Evolutionary conservation across 2,797 vertebrate genomes (phyloP).

Genomic region (Glossophaga mutica): DNA sequence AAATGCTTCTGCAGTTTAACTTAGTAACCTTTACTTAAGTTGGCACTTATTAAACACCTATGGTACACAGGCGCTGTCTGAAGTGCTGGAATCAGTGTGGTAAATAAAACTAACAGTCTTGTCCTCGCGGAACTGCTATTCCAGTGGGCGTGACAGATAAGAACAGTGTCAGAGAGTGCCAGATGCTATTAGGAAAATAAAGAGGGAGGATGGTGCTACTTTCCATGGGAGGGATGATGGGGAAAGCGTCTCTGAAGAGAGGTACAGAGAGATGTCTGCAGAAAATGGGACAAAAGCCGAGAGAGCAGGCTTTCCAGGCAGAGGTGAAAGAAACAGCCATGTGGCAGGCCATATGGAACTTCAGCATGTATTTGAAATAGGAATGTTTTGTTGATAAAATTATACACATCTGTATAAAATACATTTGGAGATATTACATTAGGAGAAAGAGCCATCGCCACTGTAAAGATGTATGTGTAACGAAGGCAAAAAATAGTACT

Average conservation of each 20-base stretch:
- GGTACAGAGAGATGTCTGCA: neutral
- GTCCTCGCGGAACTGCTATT: neutral
- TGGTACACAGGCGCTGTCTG: neutral
- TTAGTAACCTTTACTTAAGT: neutral
- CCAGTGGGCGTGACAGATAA: neutral
- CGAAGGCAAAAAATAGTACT: neutral
- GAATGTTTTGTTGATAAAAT: neutral
- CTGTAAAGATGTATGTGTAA: neutral
- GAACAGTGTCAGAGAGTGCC: neutral
- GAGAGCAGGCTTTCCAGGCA: neutral
- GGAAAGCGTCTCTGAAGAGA: neutral
- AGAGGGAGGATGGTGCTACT: neutral
- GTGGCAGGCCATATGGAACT: neutral
- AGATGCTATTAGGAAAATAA: neutral
- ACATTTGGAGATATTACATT: neutral
- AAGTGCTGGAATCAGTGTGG: neutral
- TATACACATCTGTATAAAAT: neutral
- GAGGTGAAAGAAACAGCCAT: neutral
- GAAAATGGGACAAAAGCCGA: neutral
- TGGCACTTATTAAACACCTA: neutral
- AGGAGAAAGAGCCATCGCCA: neutral
- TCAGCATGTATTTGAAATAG: neutral
- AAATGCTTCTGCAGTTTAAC: neutral
- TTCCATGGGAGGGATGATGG: neutral
- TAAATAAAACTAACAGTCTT: neutral